Conservation (phyloP, 2,113 vertebrate genomes). For the Plestiodon gilberti region DNA sequence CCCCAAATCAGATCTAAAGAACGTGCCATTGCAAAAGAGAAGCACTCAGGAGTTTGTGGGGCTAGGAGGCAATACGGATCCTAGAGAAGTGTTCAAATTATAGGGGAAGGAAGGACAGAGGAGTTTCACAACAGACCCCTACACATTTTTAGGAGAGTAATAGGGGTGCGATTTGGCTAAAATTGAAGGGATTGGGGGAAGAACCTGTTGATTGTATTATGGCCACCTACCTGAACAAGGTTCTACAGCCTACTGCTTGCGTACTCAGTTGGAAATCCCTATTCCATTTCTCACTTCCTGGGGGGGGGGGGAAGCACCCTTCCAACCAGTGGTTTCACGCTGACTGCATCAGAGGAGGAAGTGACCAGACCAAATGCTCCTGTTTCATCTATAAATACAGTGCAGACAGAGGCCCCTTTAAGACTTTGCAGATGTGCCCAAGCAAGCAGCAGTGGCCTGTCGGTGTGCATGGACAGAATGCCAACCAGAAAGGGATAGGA, state of each 20-base stretch:
- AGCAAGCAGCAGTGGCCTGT: neutral
- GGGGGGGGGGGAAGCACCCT: neutral
- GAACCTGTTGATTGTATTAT: too few relatives aligned
- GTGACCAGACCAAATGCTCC: neutral
- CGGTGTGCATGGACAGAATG: neutral
- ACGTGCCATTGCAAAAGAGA: constrained; percentile 49
- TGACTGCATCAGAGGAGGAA: neutral
- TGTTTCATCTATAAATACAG: neutral
- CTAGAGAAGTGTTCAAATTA: too few relatives aligned
- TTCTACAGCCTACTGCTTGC: too few relatives aligned
- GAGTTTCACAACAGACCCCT: neutral
- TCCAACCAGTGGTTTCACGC: neutral
- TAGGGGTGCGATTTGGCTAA: neutral
- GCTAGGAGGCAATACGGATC: neutral
- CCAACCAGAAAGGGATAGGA: neutral
- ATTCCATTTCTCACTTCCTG: neutral
- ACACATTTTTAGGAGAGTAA: neutral
- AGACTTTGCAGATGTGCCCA: neutral
- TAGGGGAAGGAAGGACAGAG: neutral
- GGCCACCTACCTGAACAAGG: too few relatives aligned
- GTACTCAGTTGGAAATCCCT: neutral
- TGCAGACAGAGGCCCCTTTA: neutral
- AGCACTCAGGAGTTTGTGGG: neutral
- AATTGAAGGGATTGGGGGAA: neutral
- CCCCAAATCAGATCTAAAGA: too few relatives aligned